Evolutionary conservation across 2,888 invertebrate species (phyloP), one percentile per base, ranked within the genome.

Genomic region (Hypomecis punctinalis): DNA sequence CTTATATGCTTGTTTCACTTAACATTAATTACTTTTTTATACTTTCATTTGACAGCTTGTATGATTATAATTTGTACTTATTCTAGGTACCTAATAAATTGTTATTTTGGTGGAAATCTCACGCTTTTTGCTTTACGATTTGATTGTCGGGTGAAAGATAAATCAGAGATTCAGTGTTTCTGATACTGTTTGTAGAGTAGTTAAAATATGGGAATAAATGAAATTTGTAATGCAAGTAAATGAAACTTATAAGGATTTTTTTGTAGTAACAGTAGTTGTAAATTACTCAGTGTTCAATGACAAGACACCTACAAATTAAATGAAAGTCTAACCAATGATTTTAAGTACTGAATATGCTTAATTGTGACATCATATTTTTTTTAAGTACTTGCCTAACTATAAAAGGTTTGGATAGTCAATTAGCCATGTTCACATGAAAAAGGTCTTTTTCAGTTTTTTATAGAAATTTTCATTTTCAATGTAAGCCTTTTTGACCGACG

Each of bases 111-210:
- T 55, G 42, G n/a, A 55, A 63, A 55, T 54, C 13, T 56, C 48
- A 43, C 35, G 58, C 53, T 58, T 58, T 59, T 58, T 59, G 59
- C 23, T 59, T 55, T 52, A 54, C 23, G 10, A 42, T 40, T 58
- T n/a, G 13, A 46, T 48, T 54, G 0, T 57, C 13, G 39, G 37
- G 39, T 61, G n/a, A 48, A 57, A 48, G 23, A 52, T 51, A 43
- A 47, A 9, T 55, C 39, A 62, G 58, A 43, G 51, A 60, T 0
- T 23, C 23, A 3, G 23, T 55, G 47, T 43, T 42, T 54, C 56
- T 61, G 51, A 60, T 67, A 57, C 49, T 55, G 46, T 56, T 54
- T 47, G 61, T 61, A 68, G 45, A 46, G n/a, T 61, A 65, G 53
- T 40, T 52, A 61, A 63, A 46, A 40, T 36, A 33, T 6, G 37